phyloP scores from a whole-genome alignment of 2,113 vertebrate genomes.

The Crotophaga sulcirostris region DNA sequence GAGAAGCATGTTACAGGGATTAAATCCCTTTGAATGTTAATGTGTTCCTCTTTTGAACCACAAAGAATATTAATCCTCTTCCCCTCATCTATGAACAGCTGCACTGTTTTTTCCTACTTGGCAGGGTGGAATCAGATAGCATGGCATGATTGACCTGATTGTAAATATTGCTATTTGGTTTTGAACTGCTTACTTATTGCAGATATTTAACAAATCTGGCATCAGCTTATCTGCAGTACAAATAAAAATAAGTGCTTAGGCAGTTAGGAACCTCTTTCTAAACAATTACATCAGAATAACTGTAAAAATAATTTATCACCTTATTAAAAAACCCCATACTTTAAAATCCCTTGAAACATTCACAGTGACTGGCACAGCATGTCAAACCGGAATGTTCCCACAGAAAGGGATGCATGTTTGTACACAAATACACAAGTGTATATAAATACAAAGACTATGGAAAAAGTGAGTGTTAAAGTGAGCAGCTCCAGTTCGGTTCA shows the following conservation, averaged over 20 bases:
- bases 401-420: background rate
- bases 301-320: background rate
- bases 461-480: background rate
- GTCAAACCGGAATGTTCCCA: background rate
- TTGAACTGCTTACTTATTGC: background rate
- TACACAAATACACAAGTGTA: background rate
- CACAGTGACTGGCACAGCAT: background rate
- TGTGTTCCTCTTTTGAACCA: constrained; percentile 60
- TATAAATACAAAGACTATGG: background rate
- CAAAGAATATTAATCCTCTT: constrained; percentile 67
- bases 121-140: constrained; percentile 8
- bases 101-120: constrained; percentile 46
- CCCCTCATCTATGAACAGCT: constrained; percentile 57
- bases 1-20: constrained; percentile 55
- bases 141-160: background rate
- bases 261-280: background rate
- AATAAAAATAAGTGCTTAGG: background rate
- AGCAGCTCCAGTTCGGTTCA: background rate
- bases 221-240: background rate
- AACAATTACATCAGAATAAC: background rate
- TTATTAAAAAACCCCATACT: background rate
- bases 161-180: constrained; percentile 22
- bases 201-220: background rate
- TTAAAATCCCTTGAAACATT: background rate
- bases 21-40: constrained; percentile 68